Conservation (phyloP, 2,888 invertebrate genomes). For the Agrotis segetum region DNA sequence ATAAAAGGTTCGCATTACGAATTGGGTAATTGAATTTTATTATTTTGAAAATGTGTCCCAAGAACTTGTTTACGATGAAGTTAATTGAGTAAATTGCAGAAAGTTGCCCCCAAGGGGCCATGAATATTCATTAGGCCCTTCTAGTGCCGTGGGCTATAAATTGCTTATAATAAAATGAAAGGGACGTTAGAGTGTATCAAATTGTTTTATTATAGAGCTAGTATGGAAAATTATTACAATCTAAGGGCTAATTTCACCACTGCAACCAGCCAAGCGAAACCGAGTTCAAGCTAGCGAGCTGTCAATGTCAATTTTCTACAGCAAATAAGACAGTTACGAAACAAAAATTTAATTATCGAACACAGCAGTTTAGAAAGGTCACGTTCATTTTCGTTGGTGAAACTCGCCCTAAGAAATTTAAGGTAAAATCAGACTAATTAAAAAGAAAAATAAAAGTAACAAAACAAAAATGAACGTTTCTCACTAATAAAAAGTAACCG, state of each 20-base stretch:
- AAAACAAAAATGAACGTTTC: conserved; percentile 2
- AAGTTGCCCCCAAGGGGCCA: conserved; percentile 42
- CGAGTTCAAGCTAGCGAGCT: neutral
- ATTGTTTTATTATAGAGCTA: neutral
- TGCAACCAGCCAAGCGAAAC: neutral
- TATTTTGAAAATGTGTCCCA: conserved; percentile 45
- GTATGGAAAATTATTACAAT: neutral
- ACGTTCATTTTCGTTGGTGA: neutral
- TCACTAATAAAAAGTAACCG: conserved; percentile 20
- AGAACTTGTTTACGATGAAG: conserved; percentile 41
- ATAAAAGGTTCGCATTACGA: conserved; percentile 40
- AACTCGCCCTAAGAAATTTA: neutral
- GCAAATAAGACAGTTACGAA: neutral
- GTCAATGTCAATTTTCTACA: neutral
- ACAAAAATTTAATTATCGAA: neutral
- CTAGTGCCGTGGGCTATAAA: conserved; percentile 14
- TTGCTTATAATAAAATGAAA: conserved; percentile 11
- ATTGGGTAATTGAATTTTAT: conserved; percentile 53
- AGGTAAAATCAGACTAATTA: neutral
- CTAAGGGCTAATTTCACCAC: neutral
- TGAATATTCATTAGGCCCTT: conserved; percentile 46
- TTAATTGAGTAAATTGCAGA: conserved; percentile 50
- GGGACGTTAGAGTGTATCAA: neutral
- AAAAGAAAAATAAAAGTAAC: neutral
- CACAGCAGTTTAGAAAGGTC: neutral